Conservation (phyloP, 2,797 vertebrate genomes). For the Discoglossus pictus region DNA sequence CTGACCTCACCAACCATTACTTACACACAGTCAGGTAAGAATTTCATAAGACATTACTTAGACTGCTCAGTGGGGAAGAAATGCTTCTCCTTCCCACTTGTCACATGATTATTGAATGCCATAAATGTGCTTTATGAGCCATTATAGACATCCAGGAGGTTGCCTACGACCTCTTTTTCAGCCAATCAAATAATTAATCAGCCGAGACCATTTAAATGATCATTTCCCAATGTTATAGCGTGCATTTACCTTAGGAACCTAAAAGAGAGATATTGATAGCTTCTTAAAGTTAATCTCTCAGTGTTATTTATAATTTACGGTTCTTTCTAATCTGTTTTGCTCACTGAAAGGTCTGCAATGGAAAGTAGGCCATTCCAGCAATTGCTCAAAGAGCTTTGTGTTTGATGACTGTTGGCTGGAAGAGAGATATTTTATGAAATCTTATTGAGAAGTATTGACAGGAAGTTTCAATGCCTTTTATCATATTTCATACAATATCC, state of each 20-base stretch:
- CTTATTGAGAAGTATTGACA: slow-evolving; percentile 25
- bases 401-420: slow-evolving; percentile 29
- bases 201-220: background rate
- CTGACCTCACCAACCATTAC: slow-evolving; percentile 27
- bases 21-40: slow-evolving; percentile 25
- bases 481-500: slow-evolving; percentile 14
- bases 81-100: slow-evolving; percentile 28
- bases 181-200: slow-evolving; percentile 26
- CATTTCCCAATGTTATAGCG: slow-evolving; percentile 13
- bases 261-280: slow-evolving; percentile 10
- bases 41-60: slow-evolving; percentile 21
- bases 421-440: slow-evolving; percentile 32
- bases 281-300: slow-evolving; percentile 3
- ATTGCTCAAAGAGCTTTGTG: slow-evolving; percentile 8
- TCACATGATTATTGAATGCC: slow-evolving; percentile 36
- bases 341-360: slow-evolving; percentile 3
- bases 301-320: slow-evolving; percentile 36
- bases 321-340: slow-evolving; percentile 16
- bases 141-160: slow-evolving; percentile 19
- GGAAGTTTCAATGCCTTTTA: slow-evolving; percentile 26
- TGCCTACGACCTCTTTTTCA: background rate
- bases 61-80: slow-evolving; percentile 5
- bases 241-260: background rate
- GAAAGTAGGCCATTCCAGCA: slow-evolving; percentile 25
- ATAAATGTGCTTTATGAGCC: slow-evolving; percentile 40